Percentiles rank a stretch among this genome's conserved stretches.
Evolutionary conservation across 1,140 invertebrate genomes (phyloP).

Genomic region (Proctacanthus coquilletti): DNA sequence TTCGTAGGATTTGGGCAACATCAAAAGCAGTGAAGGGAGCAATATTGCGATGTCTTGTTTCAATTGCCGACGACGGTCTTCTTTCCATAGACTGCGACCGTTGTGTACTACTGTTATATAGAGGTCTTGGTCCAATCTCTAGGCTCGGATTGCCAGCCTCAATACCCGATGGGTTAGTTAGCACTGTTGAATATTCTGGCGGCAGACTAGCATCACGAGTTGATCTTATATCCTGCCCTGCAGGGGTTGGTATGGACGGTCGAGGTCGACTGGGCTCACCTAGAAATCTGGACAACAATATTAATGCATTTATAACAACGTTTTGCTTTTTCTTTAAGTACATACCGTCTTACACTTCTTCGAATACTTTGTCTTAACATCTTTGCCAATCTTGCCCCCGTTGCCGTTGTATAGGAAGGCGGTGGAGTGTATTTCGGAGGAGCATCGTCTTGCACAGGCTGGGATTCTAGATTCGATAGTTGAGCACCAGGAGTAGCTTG

Average conservation of each 20-base stretch:
- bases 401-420: slow-evolving; percentile 80
- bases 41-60: too few relatives aligned
- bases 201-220: slow-evolving; percentile 27
- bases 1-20: slow-evolving; percentile 40
- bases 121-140: slow-evolving; percentile 14
- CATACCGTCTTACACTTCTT: slow-evolving; percentile 53
- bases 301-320: not conserved
- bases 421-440: slow-evolving; percentile 87
- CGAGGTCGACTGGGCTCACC: slow-evolving; percentile 20
- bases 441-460: slow-evolving; percentile 49
- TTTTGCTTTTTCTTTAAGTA: not conserved
- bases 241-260: slow-evolving; percentile 17
- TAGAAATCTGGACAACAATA: slow-evolving; percentile 13
- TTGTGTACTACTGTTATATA: slow-evolving; percentile 8
- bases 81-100: slow-evolving; percentile 11
- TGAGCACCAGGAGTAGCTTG: not conserved
- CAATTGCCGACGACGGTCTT: not conserved
- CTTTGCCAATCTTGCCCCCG: slow-evolving; percentile 65
- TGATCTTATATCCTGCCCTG: slow-evolving; percentile 14
- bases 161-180: slow-evolving; percentile 29
- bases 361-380: slow-evolving; percentile 61
- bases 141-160: slow-evolving; percentile 15
- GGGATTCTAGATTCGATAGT: slow-evolving; percentile 9
- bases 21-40: slow-evolving; percentile 36
- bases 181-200: slow-evolving; percentile 38